These are phyloP conservation scores for Callaeas wilsoni DNA, from an alignment of 2,113 vertebrate genomes.

Conservation along the genomic window DNA sequence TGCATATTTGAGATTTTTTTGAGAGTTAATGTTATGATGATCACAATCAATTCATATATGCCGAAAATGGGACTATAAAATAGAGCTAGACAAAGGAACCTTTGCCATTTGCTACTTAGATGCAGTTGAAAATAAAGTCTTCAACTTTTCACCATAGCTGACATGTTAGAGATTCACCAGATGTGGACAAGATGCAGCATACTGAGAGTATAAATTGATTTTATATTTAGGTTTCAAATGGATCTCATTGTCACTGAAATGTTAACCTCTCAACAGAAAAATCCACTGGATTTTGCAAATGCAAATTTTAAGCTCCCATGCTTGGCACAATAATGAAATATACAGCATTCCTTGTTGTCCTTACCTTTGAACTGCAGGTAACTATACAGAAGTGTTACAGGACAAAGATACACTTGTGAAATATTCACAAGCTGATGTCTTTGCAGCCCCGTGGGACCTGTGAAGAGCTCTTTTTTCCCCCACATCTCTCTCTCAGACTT, in stretches of 20 bases:
- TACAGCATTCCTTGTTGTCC: constrained; percentile 2
- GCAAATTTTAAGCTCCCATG: background rate
- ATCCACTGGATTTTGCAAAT: background rate
- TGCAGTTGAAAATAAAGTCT: constrained; percentile 8
- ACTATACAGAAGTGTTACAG: constrained; percentile 42
- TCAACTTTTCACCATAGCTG: background rate
- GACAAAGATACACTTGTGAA: constrained; percentile 64
- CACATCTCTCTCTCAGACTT: constrained; percentile 57
- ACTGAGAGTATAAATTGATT: background rate
- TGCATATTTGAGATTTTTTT: background rate
- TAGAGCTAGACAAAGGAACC: background rate
- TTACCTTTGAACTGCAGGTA: constrained; percentile 59
- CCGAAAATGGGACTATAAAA: background rate
- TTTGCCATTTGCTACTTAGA: background rate
- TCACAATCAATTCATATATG: background rate
- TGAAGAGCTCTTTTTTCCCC: constrained; percentile 52
- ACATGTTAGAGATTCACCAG: background rate
- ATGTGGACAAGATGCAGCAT: background rate
- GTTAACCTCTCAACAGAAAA: background rate
- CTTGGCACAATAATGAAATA: background rate
- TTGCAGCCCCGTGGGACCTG: constrained; percentile 57
- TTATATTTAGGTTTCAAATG: background rate
- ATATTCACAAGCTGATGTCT: constrained; percentile 64
- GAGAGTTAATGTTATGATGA: background rate
- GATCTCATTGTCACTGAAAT: background rate